Base-by-base conservation (phyloP, 1,140 invertebrate species). In the Zaprionus vittiger region DNA sequence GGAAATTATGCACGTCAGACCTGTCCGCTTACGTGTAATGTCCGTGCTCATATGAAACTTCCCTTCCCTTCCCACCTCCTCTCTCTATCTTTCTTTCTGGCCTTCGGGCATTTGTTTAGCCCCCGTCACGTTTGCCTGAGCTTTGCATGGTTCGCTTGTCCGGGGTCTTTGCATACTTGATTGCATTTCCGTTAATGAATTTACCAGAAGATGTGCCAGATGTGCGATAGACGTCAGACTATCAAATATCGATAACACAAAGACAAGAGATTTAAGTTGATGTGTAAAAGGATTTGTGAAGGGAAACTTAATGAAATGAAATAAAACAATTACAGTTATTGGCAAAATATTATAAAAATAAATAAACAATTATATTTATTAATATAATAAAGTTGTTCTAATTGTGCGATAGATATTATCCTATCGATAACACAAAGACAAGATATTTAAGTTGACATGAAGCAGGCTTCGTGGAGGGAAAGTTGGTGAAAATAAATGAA, bases 1-100 rank as follows among this genome's bases (percentile, higher is more conserved):
- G 81, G 81, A 83, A 83, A 83, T 83, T 83, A 83, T 83, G 81
- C 81, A 83, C 81, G 81, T 83, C 81, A 83, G 81, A 83, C 68
- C 81, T 83, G 81, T 83, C 81, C 77, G 81, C 81, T 83, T 83
- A 83, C 83, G 76, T 83, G 64, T 83, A 83, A 83, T 79, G 64
- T 60, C 31, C 49, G 20, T 65, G 28, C 61, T 37, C 34, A 65
- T 38, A 15, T 47, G 41, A n/a, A 9, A 17, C 41, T 9, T 38
- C 14, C 14, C 24, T 24, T 24, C 24, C 24, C 24, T 26, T 26
- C 24, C 41, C 49, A 34, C 49, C 5, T 12, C 41, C n/a, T 14
- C 28, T 14, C 2, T 20, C 20, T 5, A 11, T 59, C 5, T 47
- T 47, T 0, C 41, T 17, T 52, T 22, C 31, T 22, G 20, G 9